Evolutionary conservation across 2,888 invertebrate genomes (phyloP), one percentile per base, ranked within the genome.

Genomic region (Amiota minor): DNA sequence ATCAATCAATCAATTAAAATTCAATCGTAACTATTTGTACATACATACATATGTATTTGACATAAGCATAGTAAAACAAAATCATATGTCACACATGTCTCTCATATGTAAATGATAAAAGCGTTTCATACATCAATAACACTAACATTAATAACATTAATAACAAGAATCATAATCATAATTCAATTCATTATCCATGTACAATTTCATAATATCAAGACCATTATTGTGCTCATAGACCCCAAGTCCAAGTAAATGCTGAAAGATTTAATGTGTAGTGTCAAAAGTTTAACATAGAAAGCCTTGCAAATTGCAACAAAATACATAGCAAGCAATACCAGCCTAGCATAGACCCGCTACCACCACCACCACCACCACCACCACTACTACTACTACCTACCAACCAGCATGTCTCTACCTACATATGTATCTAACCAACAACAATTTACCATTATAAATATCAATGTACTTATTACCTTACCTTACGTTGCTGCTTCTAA

Each of bases 101-200:
- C 35, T 35, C 6, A 6, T 35, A 35, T 35, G 35, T 35, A 35
- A 35, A 35, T 35, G 35, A 35, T 35, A 35, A 49, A 18, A 50
- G 20, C 49, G 50, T 20, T 45, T 47, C 70, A 53, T 53, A 49
- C 50, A 56, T 61, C 70, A 70, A 20, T 18, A 12, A 75, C 77
- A 73, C 56, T 59, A 59, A 35, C 35, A 50, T n/a, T n/a, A 16
- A 76, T 74, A 72, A 68, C 74, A 70, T n/a, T n/a, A 74, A 72
- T 72, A 72, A 77, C 35, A 72, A 72, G 77, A 74, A 64, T n/a
- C n/a, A n/a, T n/a, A n/a, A n/a, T n/a, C n/a, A n/a, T 74, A 71
- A 74, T 75, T 65, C 49, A 53, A 20, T 53, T 14, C 23, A 23
- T 23, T 61, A n/a, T 67, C 68, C 50, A 53, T 68, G 68, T 68